A percentile compares a stretch with the other conserved stretches of the same genome.
Conservation (phyloP, 2,113 vertebrate species). For the Neodon shergylaensis region DNA sequence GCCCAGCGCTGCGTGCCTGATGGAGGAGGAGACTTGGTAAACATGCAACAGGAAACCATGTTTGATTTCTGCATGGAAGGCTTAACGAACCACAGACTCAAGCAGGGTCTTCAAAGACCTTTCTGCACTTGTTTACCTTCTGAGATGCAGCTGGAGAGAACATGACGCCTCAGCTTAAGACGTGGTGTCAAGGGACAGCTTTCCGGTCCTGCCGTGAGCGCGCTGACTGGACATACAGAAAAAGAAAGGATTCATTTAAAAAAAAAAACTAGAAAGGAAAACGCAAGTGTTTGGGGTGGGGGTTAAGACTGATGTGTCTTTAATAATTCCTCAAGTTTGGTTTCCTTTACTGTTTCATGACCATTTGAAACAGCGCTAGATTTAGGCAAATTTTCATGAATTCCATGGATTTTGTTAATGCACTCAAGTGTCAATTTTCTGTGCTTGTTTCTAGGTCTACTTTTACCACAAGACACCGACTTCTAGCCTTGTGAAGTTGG, state of each 20-base stretch:
- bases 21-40: slow-evolving; percentile 57
- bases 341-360: not conserved
- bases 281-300: not conserved
- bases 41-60: slow-evolving; percentile 74
- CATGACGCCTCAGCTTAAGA: not conserved
- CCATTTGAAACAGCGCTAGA: not conserved
- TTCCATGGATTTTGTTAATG: not conserved
- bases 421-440: not conserved
- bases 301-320: not conserved
- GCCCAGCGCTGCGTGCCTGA: slow-evolving; percentile 50
- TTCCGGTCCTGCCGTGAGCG: not conserved
- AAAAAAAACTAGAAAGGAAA: not conserved
- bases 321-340: not conserved
- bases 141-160: slow-evolving; percentile 55
- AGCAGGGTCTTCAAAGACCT: slow-evolving; percentile 71
- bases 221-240: not conserved
- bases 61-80: slow-evolving; percentile 73
- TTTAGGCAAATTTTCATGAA: not conserved
- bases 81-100: slow-evolving; percentile 77
- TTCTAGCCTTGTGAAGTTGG: not conserved
- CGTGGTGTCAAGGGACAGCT: not conserved
- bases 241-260: not conserved
- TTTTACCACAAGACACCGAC: not conserved
- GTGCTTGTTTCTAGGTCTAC: not conserved
- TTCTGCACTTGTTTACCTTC: slow-evolving; percentile 75